Percentiles rank a stretch among this genome's conserved stretches.
phyloP scores from a whole-genome alignment of 2,113 vertebrate genomes.

The Chionomys nivalis region DNA sequence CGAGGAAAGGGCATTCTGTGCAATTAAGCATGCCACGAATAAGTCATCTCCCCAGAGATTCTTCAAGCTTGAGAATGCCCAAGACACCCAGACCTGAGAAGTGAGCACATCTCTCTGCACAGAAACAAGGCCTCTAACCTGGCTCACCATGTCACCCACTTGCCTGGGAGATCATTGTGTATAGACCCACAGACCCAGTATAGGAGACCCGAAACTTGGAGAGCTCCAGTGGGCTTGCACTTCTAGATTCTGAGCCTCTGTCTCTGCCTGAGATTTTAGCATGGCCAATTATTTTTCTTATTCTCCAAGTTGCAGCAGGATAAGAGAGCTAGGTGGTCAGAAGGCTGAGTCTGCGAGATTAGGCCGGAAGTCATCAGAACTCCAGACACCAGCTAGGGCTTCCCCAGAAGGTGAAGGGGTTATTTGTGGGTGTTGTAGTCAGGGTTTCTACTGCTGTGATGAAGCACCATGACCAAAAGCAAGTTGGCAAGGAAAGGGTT shows the following conservation, averaged over 20 bases:
- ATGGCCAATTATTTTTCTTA: background rate
- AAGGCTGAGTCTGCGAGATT: background rate
- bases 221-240: background rate
- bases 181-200: background rate
- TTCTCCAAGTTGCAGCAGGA: background rate
- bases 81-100: background rate
- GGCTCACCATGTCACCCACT: background rate
- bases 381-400: background rate
- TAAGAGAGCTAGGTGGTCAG: background rate
- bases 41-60: background rate
- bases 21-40: background rate
- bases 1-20: background rate
- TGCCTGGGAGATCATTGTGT: background rate
- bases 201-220: background rate
- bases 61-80: background rate
- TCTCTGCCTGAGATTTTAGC: background rate
- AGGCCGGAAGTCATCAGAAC: background rate
- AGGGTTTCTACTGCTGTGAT: background rate
- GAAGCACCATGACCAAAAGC: background rate
- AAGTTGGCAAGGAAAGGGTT: background rate
- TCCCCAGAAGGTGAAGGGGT: background rate
- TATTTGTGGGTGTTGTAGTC: background rate
- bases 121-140: background rate
- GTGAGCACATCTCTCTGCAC: background rate
- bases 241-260: background rate